Conservation (phyloP, 1,140 invertebrate genomes). For the Anadara kagoshimensis region DNA sequence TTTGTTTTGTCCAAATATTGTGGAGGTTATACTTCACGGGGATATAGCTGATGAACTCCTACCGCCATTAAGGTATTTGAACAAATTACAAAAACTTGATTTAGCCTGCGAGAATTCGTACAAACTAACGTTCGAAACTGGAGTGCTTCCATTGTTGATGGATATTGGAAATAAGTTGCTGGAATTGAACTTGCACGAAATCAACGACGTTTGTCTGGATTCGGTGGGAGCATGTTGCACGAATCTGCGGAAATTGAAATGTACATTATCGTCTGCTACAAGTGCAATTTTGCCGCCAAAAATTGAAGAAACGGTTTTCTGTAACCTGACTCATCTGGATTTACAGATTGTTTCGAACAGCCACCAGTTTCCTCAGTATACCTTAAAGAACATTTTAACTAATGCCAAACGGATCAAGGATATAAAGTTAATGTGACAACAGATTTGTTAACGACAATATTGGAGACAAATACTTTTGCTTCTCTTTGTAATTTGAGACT, state of each 20-base stretch:
- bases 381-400: too few relatives aligned
- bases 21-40: neutral
- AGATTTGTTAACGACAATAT: too few relatives aligned
- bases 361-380: too few relatives aligned
- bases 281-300: too few relatives aligned
- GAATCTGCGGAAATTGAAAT: neutral
- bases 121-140: neutral
- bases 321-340: too few relatives aligned
- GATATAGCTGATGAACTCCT: neutral
- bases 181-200: neutral
- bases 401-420: too few relatives aligned
- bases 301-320: too few relatives aligned
- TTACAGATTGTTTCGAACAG: too few relatives aligned
- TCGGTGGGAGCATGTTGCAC: constrained; percentile 9
- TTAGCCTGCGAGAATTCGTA: neutral
- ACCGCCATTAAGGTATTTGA: neutral
- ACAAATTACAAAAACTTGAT: neutral
- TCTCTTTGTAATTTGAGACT: too few relatives aligned
- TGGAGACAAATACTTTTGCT: too few relatives aligned
- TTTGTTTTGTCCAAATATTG: constrained; percentile 13
- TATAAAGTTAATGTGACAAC: too few relatives aligned
- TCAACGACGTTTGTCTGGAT: constrained; percentile 9
- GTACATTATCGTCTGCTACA: too few relatives aligned
- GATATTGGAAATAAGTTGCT: neutral
- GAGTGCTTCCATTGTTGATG: neutral